phyloP scores from a whole-genome alignment of 2,113 vertebrate species.

The Tragelaphus scriptus region DNA sequence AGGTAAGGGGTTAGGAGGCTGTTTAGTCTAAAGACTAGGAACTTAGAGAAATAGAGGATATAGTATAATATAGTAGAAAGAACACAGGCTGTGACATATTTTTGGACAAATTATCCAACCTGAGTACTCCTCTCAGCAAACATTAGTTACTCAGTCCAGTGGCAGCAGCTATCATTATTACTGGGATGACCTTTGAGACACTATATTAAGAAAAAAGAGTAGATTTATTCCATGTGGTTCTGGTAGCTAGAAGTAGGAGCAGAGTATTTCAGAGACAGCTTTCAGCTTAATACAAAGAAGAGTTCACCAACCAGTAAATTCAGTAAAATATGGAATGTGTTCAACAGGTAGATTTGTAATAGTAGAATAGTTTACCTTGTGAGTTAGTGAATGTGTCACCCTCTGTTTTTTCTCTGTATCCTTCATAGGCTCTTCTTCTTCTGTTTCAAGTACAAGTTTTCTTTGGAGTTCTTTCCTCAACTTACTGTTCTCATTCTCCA shows the following conservation, averaged over 20 bases:
- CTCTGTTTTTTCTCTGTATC: background rate
- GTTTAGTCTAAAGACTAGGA: background rate
- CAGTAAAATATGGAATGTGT: background rate
- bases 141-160: background rate
- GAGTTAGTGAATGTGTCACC: background rate
- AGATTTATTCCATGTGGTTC: background rate
- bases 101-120: background rate
- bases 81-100: background rate
- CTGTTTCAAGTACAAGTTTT: background rate
- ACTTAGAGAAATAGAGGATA: background rate
- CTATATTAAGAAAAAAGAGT: background rate
- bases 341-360: background rate
- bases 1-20: background rate
- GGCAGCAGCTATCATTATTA: background rate
- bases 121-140: background rate
- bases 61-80: background rate
- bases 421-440: background rate
- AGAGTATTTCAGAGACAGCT: background rate
- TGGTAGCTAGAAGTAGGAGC: background rate
- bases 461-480: background rate
- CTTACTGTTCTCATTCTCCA: background rate
- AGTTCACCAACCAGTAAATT: background rate
- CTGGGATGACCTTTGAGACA: background rate
- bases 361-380: background rate
- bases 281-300: conserved; percentile 2